A percentile compares a stretch with the other conserved stretches of the same genome.
Conservation (phyloP, 2,113 vertebrate species). For the Gallinago jamesoni region DNA sequence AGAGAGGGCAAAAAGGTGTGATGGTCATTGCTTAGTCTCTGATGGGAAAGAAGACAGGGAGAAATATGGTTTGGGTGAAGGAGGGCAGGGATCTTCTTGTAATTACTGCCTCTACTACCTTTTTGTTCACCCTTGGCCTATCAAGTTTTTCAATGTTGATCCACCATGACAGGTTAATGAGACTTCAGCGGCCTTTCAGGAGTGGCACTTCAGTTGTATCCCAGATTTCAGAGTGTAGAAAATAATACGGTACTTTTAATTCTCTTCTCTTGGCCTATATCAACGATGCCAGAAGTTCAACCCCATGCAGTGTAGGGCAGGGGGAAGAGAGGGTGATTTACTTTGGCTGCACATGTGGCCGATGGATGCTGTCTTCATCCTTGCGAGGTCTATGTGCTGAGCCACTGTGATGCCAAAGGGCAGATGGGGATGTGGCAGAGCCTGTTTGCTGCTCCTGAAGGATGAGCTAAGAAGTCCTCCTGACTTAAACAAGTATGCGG, state of each 20-base stretch:
- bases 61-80: fast-evolving
- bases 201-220: not conserved
- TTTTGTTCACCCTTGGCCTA: not conserved
- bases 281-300: not conserved
- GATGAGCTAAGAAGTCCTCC: not conserved
- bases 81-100: not conserved
- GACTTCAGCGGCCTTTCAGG: not conserved
- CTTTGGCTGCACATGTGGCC: not conserved
- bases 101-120: not conserved
- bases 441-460: not conserved
- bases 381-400: not conserved
- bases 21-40: not conserved
- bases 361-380: not conserved
- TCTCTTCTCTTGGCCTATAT: not conserved
- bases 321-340: not conserved
- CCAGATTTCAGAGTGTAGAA: not conserved
- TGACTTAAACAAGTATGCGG: not conserved
- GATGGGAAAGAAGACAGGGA: not conserved
- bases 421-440: not conserved
- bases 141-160: not conserved
- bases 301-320: not conserved
- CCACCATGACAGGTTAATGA: not conserved
- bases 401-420: not conserved
- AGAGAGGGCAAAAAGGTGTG: not conserved
- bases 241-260: not conserved